These are phyloP conservation scores for Diceros bicornis DNA, from an alignment of 2,797 vertebrate species.

Conservation along the genomic window DNA sequence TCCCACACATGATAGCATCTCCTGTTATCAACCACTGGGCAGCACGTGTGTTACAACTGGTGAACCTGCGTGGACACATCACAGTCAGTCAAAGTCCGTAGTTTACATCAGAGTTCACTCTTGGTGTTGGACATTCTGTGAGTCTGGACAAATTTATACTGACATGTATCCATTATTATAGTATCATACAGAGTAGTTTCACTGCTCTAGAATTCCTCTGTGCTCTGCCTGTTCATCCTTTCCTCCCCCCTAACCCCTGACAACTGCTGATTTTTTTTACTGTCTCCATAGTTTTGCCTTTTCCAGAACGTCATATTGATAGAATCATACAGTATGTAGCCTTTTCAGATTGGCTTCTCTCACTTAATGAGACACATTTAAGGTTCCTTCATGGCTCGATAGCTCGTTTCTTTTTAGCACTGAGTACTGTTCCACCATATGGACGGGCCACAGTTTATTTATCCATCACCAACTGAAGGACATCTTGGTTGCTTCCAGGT, in stretches of 20 bases:
- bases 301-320: neutral
- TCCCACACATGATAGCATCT: rapidly evolving
- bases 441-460: neutral
- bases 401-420: neutral
- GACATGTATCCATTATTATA: neutral
- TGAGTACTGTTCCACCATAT: neutral
- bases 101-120: neutral
- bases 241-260: neutral
- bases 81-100: too few species aligned
- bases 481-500: neutral
- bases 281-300: neutral
- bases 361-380: neutral
- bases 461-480: neutral
- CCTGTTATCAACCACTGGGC: neutral
- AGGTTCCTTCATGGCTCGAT: neutral
- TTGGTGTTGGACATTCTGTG: neutral
- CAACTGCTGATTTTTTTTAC: neutral
- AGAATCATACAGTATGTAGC: neutral
- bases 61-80: neutral
- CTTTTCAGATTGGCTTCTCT: neutral
- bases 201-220: neutral
- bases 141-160: neutral
- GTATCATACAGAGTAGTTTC: neutral
- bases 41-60: neutral
- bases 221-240: neutral